Conservation (phyloP, 2,888 invertebrate genomes). For the Athalia circularis region DNA sequence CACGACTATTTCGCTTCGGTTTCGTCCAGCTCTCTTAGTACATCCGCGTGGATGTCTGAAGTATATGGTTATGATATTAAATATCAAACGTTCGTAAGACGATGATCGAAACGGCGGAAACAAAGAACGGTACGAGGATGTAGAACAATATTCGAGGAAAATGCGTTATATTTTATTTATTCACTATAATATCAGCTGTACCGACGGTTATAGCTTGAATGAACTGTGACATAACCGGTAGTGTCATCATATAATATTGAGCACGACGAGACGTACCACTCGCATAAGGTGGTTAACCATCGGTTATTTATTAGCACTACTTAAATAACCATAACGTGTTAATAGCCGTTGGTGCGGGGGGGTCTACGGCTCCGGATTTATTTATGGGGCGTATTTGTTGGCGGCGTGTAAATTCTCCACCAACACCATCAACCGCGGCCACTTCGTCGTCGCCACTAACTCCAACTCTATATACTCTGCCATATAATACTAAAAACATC, state of each 20-base stretch:
- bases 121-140: neutral
- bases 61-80: no score
- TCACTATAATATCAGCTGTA: no score
- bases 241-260: conserved; percentile 34
- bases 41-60: no score
- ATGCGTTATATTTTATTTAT: no score
- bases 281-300: conserved; percentile 56
- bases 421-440: conserved; percentile 41
- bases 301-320: conserved; percentile 67
- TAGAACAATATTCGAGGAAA: no score
- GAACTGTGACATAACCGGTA: conserved; percentile 34
- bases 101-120: neutral
- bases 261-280: conserved; percentile 22
- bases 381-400: conserved; percentile 67
- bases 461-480: neutral
- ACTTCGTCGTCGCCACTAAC: neutral
- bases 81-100: no score
- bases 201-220: conserved; percentile 14
- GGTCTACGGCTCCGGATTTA: conserved; percentile 60
- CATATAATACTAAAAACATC: no score
- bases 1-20: conserved; percentile 60
- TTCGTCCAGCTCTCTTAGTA: conserved; percentile 10
- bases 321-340: conserved; percentile 69
- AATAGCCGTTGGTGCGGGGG: conserved; percentile 61
- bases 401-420: conserved; percentile 64